Percentiles rank a stretch among this genome's conserved stretches.
Conservation (phyloP, 2,113 vertebrate species). For the Rana temporaria region DNA sequence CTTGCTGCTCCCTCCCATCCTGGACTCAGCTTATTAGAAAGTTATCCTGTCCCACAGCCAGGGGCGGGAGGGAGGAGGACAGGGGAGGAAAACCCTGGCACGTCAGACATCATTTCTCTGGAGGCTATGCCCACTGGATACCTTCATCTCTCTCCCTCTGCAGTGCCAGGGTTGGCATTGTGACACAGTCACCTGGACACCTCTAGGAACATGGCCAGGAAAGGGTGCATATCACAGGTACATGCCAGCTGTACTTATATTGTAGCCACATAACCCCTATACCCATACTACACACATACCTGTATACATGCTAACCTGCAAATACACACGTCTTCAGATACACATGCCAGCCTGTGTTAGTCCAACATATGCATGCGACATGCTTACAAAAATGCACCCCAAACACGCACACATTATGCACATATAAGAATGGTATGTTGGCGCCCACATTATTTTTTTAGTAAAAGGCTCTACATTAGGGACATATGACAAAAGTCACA, state of each 20-base stretch:
- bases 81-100: slow-evolving; percentile 23
- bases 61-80: slow-evolving; percentile 28
- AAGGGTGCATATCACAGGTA: slow-evolving; percentile 7
- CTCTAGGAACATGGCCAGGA: not conserved
- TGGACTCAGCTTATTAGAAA: slow-evolving; percentile 35
- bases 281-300: not conserved
- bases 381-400: too few species aligned
- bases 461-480: too few species aligned
- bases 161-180: not conserved
- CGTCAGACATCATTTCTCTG: slow-evolving; percentile 52
- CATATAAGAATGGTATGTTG: too few species aligned
- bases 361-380: not conserved
- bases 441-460: too few species aligned
- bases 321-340: too few species aligned
- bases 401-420: too few species aligned
- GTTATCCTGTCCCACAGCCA: slow-evolving; percentile 50
- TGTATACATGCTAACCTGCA: too few species aligned
- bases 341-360: not conserved
- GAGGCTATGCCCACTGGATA: slow-evolving; percentile 6
- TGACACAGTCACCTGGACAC: slow-evolving; percentile 25
- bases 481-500: too few species aligned
- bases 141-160: not conserved
- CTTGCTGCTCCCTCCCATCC: slow-evolving; percentile 29
- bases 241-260: not conserved
- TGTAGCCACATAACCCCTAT: not conserved